Percentiles rank a stretch among this genome's conserved stretches.
Conservation (phyloP, 2,113 vertebrate species). For the Gobio gobio region DNA sequence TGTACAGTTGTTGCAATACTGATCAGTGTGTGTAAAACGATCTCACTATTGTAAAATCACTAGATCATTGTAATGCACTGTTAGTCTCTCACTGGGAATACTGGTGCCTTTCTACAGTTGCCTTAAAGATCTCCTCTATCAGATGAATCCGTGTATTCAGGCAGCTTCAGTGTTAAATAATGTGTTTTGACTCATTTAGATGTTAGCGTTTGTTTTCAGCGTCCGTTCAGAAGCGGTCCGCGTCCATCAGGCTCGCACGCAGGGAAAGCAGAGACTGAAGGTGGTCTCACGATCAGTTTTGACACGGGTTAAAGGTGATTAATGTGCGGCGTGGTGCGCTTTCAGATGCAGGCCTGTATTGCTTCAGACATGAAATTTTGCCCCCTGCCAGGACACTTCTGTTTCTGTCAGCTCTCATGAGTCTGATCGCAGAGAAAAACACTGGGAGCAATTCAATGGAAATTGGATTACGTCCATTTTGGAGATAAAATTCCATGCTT, state of each 20-base stretch:
- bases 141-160: neutral
- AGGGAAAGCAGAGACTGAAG: neutral
- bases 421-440: constrained; percentile 40
- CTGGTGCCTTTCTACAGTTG: neutral
- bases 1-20: neutral
- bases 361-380: constrained; percentile 46
- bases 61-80: neutral
- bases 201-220: too few relatives aligned
- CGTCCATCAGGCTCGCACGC: neutral
- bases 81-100: neutral
- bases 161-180: neutral
- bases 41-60: neutral
- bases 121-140: neutral
- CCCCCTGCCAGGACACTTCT: constrained; percentile 48
- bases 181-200: too few relatives aligned
- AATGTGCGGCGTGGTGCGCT: constrained; percentile 15
- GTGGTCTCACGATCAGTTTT: neutral
- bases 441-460: constrained; percentile 59
- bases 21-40: neutral
- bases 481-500: constrained; percentile 56
- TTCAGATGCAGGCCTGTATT: constrained; percentile 38
- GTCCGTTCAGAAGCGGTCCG: too few relatives aligned
- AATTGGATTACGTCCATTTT: constrained; percentile 65
- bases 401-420: constrained; percentile 50
- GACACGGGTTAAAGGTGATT: constrained; percentile 42